Evolutionary conservation across 2,113 vertebrate species (phyloP).

Genomic region (Riparia riparia): DNA sequence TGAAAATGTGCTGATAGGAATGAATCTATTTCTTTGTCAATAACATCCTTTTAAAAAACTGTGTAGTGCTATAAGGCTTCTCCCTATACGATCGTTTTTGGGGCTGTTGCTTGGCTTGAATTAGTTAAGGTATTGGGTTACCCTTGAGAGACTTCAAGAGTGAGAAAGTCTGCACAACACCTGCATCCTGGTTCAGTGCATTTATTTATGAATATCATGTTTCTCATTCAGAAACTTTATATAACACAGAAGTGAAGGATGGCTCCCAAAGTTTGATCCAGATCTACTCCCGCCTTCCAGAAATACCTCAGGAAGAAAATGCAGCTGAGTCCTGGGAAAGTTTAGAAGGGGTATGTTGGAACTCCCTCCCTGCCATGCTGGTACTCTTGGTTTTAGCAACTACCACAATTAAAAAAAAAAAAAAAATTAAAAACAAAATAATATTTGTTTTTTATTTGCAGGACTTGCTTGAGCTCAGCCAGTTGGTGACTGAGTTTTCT

Average conservation of each 20-base stretch:
- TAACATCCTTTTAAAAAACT: neutral
- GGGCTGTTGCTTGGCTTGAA: neutral
- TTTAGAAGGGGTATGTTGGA: slow-evolving; percentile 85
- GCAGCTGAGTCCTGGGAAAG: slow-evolving; percentile 93
- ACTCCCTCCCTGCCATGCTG: neutral
- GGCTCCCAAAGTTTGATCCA: slow-evolving; percentile 72
- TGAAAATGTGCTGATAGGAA: neutral
- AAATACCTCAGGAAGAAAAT: slow-evolving; percentile 90
- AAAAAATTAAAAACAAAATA: neutral
- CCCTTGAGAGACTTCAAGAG: neutral
- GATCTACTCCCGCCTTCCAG: slow-evolving; percentile 79
- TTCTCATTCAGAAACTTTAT: slow-evolving; percentile 65
- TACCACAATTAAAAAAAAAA: neutral
- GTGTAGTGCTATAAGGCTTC: neutral
- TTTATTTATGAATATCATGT: neutral
- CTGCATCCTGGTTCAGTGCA: neutral
- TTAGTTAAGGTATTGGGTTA: neutral
- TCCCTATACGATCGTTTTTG: neutral
- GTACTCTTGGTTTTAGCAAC: neutral
- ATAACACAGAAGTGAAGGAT: slow-evolving; percentile 9
- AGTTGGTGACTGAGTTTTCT: slow-evolving; percentile 91
- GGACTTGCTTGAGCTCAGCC: slow-evolving; percentile 89
- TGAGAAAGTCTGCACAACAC: neutral
- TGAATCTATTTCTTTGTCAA: neutral
- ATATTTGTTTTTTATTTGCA: slow-evolving; percentile 66